Conservation (phyloP, 2,113 vertebrate genomes). For the Chloebia gouldiae region DNA sequence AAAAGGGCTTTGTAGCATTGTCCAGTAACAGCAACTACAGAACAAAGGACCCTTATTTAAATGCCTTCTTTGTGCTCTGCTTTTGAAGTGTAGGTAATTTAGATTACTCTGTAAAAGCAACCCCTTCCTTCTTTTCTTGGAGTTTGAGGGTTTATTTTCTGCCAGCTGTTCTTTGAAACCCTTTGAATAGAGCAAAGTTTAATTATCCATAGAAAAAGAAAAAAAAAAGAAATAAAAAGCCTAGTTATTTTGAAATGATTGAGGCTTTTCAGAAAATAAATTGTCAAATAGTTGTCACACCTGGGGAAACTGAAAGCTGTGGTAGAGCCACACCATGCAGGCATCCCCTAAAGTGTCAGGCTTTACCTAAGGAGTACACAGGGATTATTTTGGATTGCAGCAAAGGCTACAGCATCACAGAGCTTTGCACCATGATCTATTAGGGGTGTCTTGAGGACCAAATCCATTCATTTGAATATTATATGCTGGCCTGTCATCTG, state of each 20-base stretch:
- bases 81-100: constrained; percentile 25
- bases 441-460: neutral
- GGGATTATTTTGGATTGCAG: neutral
- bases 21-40: neutral
- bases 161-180: constrained; percentile 43
- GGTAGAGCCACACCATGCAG: neutral
- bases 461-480: neutral
- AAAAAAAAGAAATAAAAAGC: neutral
- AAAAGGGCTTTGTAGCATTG: neutral
- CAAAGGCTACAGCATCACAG: neutral
- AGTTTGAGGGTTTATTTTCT: constrained; percentile 35
- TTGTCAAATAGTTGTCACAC: neutral
- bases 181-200: constrained; percentile 43
- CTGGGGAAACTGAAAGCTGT: neutral
- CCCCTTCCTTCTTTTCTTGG: constrained; percentile 4
- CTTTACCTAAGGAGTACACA: neutral
- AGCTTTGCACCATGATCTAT: neutral
- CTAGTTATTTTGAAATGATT: constrained; percentile 29
- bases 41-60: constrained; percentile 6
- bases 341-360: neutral
- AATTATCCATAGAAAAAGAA: constrained; percentile 34
- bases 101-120: constrained; percentile 18
- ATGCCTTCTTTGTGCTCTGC: neutral
- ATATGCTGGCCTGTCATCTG: neutral
- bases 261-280: constrained; percentile 35